Percentiles rank a stretch among this genome's conserved stretches.
Evolutionary conservation across 2,113 vertebrate species (phyloP).

Genomic region (Phalacrocorax carbo): DNA sequence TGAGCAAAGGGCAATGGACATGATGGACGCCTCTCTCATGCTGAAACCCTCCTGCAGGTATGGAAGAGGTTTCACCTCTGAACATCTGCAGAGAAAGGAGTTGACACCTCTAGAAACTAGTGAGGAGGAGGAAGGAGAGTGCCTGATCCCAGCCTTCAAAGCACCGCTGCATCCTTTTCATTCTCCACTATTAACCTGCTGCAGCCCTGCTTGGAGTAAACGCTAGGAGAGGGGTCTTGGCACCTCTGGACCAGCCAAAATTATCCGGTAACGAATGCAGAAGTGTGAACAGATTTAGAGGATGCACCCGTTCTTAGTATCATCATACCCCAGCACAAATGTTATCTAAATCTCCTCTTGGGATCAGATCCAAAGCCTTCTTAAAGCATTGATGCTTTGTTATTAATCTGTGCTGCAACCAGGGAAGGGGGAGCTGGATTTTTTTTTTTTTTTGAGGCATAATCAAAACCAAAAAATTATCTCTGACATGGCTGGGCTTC

Average conservation of each 20-base stretch:
- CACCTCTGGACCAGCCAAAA: neutral
- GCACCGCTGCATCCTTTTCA: neutral
- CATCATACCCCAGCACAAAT: neutral
- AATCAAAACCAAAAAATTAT: neutral
- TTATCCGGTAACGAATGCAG: neutral
- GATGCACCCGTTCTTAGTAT: neutral
- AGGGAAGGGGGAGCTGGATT: neutral
- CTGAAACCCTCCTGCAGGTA: neutral
- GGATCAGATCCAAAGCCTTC: conserved; percentile 50
- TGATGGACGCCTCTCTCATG: accelerated
- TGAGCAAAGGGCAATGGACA: accelerated
- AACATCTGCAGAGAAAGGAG: neutral
- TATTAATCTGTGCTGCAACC: neutral
- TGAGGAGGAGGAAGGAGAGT: neutral
- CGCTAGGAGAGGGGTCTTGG: neutral
- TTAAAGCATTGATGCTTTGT: conserved; percentile 13
- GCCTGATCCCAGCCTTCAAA: neutral
- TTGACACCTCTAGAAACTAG: neutral
- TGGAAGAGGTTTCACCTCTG: neutral
- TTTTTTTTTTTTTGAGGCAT: neutral
- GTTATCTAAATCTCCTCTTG: neutral
- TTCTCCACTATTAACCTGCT: neutral
- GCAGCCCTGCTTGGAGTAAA: neutral
- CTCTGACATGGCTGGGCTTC: neutral
- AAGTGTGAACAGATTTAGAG: neutral